Evolutionary conservation across 2,113 vertebrate species (phyloP).

Genomic region (Hemiprocne comata): DNA sequence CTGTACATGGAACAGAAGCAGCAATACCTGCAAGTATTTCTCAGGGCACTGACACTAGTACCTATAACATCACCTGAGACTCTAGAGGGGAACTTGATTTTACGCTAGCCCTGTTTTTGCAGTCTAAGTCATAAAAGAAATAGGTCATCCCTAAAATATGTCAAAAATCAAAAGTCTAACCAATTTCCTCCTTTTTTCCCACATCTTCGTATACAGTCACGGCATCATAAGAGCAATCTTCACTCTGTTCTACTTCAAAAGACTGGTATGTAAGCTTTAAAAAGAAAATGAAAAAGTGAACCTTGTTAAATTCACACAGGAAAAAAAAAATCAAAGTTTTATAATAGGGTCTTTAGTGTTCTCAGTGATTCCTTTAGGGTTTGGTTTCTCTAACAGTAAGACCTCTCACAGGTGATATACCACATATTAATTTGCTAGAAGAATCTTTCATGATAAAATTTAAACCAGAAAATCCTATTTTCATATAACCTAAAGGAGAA

Average conservation of each 20-base stretch:
- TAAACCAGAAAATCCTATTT: neutral
- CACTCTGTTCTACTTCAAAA: slow-evolving; percentile 82
- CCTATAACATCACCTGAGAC: neutral
- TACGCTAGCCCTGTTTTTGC: neutral
- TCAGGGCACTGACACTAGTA: neutral
- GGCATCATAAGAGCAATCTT: slow-evolving; percentile 79
- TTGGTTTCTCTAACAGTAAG: neutral
- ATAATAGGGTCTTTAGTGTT: neutral
- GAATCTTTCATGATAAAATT: neutral
- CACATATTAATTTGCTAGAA: neutral
- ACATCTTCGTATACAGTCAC: slow-evolving; percentile 78
- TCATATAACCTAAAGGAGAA: neutral
- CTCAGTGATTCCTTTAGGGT: neutral
- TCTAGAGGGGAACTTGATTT: neutral
- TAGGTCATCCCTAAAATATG: neutral
- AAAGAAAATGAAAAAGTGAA: neutral
- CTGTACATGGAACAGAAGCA: neutral
- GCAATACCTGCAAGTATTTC: neutral
- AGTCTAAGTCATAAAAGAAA: neutral
- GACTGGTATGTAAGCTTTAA: slow-evolving; percentile 82
- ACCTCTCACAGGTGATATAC: neutral
- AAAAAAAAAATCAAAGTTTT: neutral
- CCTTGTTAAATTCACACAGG: neutral
- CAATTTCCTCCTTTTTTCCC: slow-evolving; percentile 74
- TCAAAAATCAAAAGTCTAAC: slow-evolving; percentile 53